Evolutionary conservation across 2,113 vertebrate genomes (phyloP), one percentile per base, ranked within the genome.

Genomic region (Sardina pilchardus): DNA sequence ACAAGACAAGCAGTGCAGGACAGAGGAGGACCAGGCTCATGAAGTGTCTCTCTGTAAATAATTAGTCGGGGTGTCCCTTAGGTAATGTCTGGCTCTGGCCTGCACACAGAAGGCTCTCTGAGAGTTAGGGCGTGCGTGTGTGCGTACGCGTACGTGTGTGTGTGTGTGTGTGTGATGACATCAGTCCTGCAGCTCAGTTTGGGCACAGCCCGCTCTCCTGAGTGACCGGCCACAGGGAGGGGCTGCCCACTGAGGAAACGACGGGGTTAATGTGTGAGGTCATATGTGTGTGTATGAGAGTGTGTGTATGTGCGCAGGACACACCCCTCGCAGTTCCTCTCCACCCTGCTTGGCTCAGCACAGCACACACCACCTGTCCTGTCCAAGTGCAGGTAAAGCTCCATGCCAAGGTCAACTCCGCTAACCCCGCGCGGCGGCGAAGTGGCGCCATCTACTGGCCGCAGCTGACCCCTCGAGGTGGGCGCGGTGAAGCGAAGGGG

Each of bases 391-490:
- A 85, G 71, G 67, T 83, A 82, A 83, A 81, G 80, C 43, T 14
- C 75, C 80, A 17, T n/a, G n/a, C 30, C 83, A 82, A 85, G 78
- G 85, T 88, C 82, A 87, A 42, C 81, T 47, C 44, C 19, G 21
- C 10, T 67, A 17, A 75, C 67, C 30, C 45, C 47, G 9, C 47
- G 9, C 6, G 81, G 14, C 24, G 83, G 82, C 56, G 82, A 3
- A 90, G 53, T 24, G 78, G 36, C n/a, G 42, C 89, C 84, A 67
- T 83, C 84, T 90, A 82, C 80, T 88, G 89, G 82, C 14, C n/a
- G 63, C 9, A 30, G 67, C 26, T 34, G 67, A 4, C n/a, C 30
- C 36, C 26, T 75, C 67, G 8, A 34, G 63, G 67, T 67, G 59
- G 59, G 59, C 59, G 59, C 21, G 21, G 16, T 5, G 59, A 67